Base-by-base conservation (phyloP, 2,113 vertebrate species). In the Lycaon pictus region DNA sequence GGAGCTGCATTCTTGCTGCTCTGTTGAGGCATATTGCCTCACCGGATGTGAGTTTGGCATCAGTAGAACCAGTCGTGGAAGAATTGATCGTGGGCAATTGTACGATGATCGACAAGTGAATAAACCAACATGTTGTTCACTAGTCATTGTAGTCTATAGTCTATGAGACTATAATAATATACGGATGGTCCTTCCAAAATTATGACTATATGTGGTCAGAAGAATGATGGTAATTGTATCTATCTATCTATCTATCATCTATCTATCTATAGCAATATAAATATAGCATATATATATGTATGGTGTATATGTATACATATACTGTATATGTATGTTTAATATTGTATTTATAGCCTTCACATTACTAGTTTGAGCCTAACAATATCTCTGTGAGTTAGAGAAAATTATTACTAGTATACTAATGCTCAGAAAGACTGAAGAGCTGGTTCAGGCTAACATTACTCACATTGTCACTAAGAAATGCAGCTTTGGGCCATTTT, bases 381-480 rank as follows among this genome's bases (percentile, higher is more conserved):
- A 67, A 65, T 93, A 79, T 15, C 35, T 60, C 43, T 32, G 55
- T 80, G 55, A 94, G 58, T 84, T 69, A 71, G 60, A 93, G 55
- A 94, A 72, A 82, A 72, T 80, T 90, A 60, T 58, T 77, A 29
- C 56, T 92, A 62, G 5, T 62, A 7, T 7, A 3, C 23, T 7
- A 27, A 71, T 56, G 22, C 56, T 90, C 48, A 58, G 48, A 79
- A 92, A 81, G 58, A 55, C 37, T 25, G 32, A 69, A 69, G 29
- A 69, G 27, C 84, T 71, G 17, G 8, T 65, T 71, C 43, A 77
- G 55, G 80, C 22, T 92, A 7, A 55, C 51, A 65, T 82, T 86
- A 7, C 37, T 96, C 55, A 83, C 17, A 60, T 11, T 90, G 69
- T 88, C 4, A 65, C 16, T 37, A 51, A 55, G 23, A 65, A 65